Evolutionary conservation across 2,797 vertebrate species (phyloP).

Genomic region (Percopsis omiscomaycus): DNA sequence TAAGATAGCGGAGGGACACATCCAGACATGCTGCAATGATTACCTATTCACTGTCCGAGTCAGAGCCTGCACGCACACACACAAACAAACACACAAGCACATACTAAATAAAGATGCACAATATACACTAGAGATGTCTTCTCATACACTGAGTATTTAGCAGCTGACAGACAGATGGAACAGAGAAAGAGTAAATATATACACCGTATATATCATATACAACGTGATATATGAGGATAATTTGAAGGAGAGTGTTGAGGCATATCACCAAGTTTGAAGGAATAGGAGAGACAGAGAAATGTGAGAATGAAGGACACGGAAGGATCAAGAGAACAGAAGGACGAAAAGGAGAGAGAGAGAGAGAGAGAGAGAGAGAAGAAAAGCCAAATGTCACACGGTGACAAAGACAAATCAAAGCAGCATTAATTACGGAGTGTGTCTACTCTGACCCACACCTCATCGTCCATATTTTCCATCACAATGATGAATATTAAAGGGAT

Average conservation of each 20-base stretch:
- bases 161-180: too few species aligned
- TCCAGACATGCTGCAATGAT: slow-evolving; percentile 33
- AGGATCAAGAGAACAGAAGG: background rate
- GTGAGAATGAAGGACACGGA: background rate
- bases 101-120: background rate
- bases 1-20: slow-evolving; percentile 23
- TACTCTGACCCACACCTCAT: too few species aligned
- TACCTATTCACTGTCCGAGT: slow-evolving; percentile 38
- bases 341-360: background rate
- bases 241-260: background rate
- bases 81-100: slow-evolving; percentile 5
- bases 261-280: background rate
- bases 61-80: slow-evolving; percentile 7
- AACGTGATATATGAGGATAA: background rate
- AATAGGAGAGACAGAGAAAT: background rate
- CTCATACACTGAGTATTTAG: too few species aligned
- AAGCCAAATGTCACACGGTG: slow-evolving; percentile 6
- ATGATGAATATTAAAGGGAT: too few species aligned
- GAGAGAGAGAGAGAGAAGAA: background rate
- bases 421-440: too few species aligned
- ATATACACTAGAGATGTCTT: too few species aligned
- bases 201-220: too few species aligned
- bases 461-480: too few species aligned
- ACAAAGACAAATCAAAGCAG: slow-evolving; percentile 6
- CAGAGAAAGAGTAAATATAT: too few species aligned